These are phyloP conservation scores for Orchesella cincta DNA, from an alignment of 1,140 invertebrate species.

Conservation along the genomic window DNA sequence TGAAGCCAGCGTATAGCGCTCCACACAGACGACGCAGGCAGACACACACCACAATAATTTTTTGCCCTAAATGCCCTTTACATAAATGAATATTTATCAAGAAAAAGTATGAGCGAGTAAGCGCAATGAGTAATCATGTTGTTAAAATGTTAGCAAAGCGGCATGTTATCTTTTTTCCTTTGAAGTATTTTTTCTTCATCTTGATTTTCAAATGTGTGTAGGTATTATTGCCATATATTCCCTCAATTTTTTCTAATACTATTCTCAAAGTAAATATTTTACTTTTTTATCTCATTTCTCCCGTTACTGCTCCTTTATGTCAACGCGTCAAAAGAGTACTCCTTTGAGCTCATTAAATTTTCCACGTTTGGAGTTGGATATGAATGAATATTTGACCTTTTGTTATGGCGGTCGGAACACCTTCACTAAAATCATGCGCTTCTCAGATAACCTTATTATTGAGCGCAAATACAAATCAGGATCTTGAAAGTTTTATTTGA, in stretches of 20 bases:
- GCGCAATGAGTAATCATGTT: not conserved
- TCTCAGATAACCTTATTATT: no score
- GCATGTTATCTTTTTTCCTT: not conserved
- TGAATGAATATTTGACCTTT: no score
- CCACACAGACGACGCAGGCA: no score
- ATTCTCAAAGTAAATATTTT: not conserved
- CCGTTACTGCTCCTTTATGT: no score
- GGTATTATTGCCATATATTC: not conserved
- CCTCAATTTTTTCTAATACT: not conserved
- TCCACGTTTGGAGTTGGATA: conserved; percentile 3
- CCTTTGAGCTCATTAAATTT: conserved; percentile 1
- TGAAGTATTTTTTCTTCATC: conserved; percentile 10
- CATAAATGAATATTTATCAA: conserved; percentile 3
- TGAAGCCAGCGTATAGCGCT: not conserved
- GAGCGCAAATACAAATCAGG: no score
- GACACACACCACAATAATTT: not conserved
- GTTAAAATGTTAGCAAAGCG: not conserved
- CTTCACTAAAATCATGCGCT: no score
- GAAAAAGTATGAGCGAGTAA: conserved; percentile 8
- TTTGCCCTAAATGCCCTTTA: conserved; percentile 2
- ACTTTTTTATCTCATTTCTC: not conserved
- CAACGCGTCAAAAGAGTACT: conserved; percentile 7
- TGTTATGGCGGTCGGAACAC: no score
- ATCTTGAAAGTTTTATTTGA: not conserved
- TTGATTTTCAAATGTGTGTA: not conserved